Conservation (phyloP, 2,113 vertebrate genomes). For the Zosterops lateralis region DNA sequence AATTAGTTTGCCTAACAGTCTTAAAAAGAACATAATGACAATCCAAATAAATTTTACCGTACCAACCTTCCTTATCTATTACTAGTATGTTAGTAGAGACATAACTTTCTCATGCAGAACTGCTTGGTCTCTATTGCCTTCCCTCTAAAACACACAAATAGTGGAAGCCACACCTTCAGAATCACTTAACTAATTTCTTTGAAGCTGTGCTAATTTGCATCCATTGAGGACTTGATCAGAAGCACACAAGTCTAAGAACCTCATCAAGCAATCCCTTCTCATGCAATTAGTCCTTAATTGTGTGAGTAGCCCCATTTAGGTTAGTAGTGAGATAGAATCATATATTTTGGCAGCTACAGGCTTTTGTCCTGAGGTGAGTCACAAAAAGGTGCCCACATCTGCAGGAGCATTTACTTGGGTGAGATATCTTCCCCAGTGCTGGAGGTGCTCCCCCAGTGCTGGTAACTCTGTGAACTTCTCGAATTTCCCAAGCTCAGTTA, state of each 20-base stretch:
- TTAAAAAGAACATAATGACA: neutral
- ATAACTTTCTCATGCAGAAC: neutral
- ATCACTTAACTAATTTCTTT: neutral
- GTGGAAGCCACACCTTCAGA: neutral
- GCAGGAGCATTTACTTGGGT: neutral
- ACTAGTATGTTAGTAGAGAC: neutral
- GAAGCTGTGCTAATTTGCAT: neutral
- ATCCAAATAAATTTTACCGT: neutral
- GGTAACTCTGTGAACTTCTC: neutral
- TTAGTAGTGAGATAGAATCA: neutral
- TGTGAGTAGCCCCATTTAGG: neutral
- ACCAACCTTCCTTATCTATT: neutral
- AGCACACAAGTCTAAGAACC: neutral
- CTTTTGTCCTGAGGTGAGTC: neutral
- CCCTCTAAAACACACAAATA: neutral
- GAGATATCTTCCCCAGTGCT: neutral
- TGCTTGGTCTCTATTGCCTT: neutral
- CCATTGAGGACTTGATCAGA: neutral
- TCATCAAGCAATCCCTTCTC: neutral
- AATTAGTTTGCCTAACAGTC: neutral
- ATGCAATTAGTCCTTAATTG: neutral
- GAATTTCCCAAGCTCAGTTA: neutral
- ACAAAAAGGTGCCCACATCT: neutral
- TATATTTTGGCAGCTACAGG: neutral
- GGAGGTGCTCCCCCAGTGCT: neutral